phyloP scores from a whole-genome alignment of 1,140 invertebrate species.

The Diachasmimorpha longicaudata region DNA sequence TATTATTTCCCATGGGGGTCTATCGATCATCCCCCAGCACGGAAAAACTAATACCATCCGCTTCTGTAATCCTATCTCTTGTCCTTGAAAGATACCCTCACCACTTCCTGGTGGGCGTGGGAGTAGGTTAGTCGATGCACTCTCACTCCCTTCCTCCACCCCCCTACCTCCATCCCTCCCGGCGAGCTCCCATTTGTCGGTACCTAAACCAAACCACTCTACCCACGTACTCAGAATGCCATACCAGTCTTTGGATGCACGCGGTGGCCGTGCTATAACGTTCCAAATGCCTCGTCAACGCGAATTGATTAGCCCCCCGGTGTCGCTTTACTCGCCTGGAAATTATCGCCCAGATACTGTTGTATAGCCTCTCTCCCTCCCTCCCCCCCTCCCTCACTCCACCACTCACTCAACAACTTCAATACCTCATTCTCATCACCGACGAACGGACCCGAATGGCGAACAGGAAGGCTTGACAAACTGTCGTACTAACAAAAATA shows the following conservation, averaged over 20 bases:
- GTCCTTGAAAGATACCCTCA: not conserved
- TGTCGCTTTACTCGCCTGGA: slow-evolving; percentile 10
- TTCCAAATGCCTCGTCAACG: not conserved
- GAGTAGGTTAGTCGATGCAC: not conserved
- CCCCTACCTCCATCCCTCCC: not conserved
- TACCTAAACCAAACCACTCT: not conserved
- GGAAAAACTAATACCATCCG: not conserved
- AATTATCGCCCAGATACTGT: not conserved
- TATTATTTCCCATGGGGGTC: not conserved
- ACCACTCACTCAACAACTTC: not conserved
- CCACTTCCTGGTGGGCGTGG: not conserved
- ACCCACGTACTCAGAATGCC: not conserved
- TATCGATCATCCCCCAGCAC: not conserved
- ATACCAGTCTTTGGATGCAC: not conserved
- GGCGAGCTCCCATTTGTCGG: not conserved
- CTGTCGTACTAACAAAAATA: not conserved
- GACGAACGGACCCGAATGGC: not conserved
- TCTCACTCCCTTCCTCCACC: not conserved
- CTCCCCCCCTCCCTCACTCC: not conserved
- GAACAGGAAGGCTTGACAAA: not conserved
- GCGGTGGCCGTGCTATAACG: not conserved
- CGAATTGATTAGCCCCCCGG: slow-evolving; percentile 2
- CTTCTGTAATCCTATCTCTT: not conserved
- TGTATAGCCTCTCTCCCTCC: not conserved
- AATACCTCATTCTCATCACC: not conserved